phyloP scores from a whole-genome alignment of 2,113 vertebrate species.

The Xerus inauris region DNA sequence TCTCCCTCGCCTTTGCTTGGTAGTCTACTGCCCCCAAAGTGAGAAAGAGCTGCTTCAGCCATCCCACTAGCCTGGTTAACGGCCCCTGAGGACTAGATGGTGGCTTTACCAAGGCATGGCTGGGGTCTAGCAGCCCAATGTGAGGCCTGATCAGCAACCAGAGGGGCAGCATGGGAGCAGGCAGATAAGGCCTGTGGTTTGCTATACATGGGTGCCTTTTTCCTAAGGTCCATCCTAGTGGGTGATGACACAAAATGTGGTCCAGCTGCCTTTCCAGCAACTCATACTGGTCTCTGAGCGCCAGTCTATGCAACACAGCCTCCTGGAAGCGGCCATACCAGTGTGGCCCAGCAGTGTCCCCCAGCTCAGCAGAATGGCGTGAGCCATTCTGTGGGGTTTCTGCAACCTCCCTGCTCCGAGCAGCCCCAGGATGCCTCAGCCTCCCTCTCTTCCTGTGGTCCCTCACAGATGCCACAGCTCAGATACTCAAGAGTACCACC shows the following conservation, averaged over 20 bases:
- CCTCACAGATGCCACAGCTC: constrained; percentile 94
- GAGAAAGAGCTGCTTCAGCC: constrained; percentile 94
- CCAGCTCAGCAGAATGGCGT: constrained; percentile 95
- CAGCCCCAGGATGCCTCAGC: constrained; percentile 95
- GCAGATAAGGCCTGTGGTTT: constrained; percentile 97
- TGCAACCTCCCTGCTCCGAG: constrained; percentile 94
- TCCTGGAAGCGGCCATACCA: constrained; percentile 88
- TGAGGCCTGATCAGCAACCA: constrained; percentile 92
- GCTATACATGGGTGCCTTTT: constrained; percentile 95
- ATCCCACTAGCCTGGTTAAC: constrained; percentile 94
- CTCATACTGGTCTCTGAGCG: constrained; percentile 94
- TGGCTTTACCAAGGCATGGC: constrained; percentile 96
- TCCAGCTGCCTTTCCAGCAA: constrained; percentile 96
- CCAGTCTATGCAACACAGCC: constrained; percentile 94
- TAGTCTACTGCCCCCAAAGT: constrained; percentile 94
- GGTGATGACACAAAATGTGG: constrained; percentile 92
- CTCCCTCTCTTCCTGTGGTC: constrained; percentile 95
- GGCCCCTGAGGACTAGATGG: constrained; percentile 95
- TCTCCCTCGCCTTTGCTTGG: constrained; percentile 91
- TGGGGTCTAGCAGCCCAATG: constrained; percentile 93
- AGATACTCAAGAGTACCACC: constrained; percentile 96
- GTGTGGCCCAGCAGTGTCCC: constrained; percentile 89
- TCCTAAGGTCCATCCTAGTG: constrained; percentile 94
- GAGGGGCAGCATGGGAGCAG: constrained; percentile 89
- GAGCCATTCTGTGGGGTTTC: constrained; percentile 94